Base-by-base conservation (phyloP, 2,888 invertebrate genomes). In the Dynastes hyllus region DNA sequence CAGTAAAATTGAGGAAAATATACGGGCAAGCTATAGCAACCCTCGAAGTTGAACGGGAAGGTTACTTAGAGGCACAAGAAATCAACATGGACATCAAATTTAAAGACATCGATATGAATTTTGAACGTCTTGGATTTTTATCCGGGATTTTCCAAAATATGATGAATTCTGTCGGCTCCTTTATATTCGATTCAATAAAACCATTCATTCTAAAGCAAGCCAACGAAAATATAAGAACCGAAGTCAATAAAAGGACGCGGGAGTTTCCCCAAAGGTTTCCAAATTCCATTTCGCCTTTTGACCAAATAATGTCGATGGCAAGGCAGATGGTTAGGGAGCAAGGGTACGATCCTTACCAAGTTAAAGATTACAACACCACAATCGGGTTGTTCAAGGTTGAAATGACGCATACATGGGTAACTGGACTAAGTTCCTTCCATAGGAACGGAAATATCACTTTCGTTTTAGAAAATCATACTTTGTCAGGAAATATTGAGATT, bases 101-200 rank as follows among this genome's bases (percentile, higher is more conserved):
- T 84, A 91, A 91, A 67, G 93, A 92, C 67, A 95, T 97, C 84
- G 90, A 93, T 8, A 93, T 96, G 89, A 93, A 96, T 85, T 96
- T 97, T 85, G 92, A 96, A 88, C 95, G 96, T 86, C 91, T 96
- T 0, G 95, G 96, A 4, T 92, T 96, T 82, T 90, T 96, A 80
- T 95, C 94, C 0, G 91, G 92, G 61, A 87, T 93, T 77, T 90
- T 93, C 78, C 90, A 90, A 85, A 92, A 81, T 32, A 91, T 96
- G 67, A 92, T 97, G 65, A 97, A 97, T 88, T 94, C 95, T 0
- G 92, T 96, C 0, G 96, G 96, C 0, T 92, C 92, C 13, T 92
- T 96, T 81, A 91, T 97, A 9, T 97, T 97, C 84, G 96, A 96
- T 86, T 94, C 95, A 9, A 95, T 97, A 84, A 97, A 97, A 86